Evolutionary conservation across 92 coral and sea anemone species (phyloP), one percentile per base, ranked within the genome.

Genomic region (Porites evermanni): DNA sequence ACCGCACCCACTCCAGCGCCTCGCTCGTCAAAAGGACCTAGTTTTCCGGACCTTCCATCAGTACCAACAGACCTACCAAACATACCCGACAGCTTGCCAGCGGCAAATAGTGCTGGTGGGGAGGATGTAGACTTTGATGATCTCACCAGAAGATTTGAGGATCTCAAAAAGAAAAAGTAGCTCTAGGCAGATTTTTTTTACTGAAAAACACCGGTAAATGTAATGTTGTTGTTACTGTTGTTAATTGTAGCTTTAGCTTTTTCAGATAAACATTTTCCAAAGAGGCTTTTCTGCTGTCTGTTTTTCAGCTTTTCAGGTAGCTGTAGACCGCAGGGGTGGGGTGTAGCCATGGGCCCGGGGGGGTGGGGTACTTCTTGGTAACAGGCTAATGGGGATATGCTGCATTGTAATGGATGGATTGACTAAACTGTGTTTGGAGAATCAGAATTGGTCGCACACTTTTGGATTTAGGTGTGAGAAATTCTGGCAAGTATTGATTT

Each of bases 41-140:
- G 91, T 86, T 82, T 91, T 77, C 98, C 95, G 65, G 94, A 91
- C 67, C 94, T 97, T 21, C 99, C 99, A 8, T 79, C 96, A 16
- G 99, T 95, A 26, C 98, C 99, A 44, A 91, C 88, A 78, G 91
- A 88, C 66, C 85, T 93, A 58, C 96, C 96, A 53, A 93, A 90
- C 56, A 83, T 95, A 65, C 99, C 99, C 3, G 88, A 84, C 75
- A 89, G 91, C 70, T 68, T 93, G 1, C 97, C 98, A 32, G 99
- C 98, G 21, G 95, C 86, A 47, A 83, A 88, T 88, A 97, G 99
- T 52, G 98, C 97, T 13, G 99, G 95, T 12, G 99, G 99, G 13
- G 98, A 97, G 79, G 99, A 97, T 79, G 95, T 97, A 58, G 99
- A 97, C 87, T 97, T 97, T 67, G 99, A 97, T 84, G 99, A 97